Conservation (phyloP, 2,113 vertebrate genomes). For the Ia io region DNA sequence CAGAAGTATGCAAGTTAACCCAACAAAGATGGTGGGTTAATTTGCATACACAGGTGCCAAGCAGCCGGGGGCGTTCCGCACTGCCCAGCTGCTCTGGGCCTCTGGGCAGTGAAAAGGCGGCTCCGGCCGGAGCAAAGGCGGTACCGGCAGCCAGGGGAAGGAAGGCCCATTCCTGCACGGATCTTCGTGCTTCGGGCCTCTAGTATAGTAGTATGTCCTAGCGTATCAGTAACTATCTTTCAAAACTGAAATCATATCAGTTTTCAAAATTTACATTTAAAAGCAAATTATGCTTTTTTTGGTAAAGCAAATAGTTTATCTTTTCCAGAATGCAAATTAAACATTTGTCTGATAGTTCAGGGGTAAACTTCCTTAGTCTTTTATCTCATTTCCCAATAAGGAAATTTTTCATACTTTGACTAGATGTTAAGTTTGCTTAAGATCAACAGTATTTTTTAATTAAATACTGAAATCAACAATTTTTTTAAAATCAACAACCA, state of each 20-base stretch:
- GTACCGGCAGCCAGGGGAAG: no score
- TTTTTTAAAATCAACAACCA: not conserved
- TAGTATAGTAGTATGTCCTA: not conserved
- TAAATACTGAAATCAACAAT: not conserved
- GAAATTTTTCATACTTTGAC: not conserved
- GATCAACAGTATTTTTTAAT: not conserved
- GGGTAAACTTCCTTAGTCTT: not conserved
- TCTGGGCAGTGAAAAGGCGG: no score
- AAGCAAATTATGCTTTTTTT: not conserved
- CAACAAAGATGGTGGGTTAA: no score
- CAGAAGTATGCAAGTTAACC: no score
- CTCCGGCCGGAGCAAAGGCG: no score
- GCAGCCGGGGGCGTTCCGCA: no score
- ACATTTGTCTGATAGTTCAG: not conserved
- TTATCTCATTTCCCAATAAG: not conserved
- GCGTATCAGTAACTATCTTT: not conserved
- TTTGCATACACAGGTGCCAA: no score
- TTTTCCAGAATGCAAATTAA: conserved; percentile 24
- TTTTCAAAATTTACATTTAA: not conserved
- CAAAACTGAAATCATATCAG: not conserved
- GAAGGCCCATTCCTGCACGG: no score
- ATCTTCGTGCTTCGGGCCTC: no score
- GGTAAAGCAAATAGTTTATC: not conserved
- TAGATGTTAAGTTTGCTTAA: not conserved
- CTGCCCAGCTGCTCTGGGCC: no score